These are phyloP conservation scores for Drosophila lacertosa DNA, from an alignment of 1,140 invertebrate genomes.

Conservation along the genomic window DNA sequence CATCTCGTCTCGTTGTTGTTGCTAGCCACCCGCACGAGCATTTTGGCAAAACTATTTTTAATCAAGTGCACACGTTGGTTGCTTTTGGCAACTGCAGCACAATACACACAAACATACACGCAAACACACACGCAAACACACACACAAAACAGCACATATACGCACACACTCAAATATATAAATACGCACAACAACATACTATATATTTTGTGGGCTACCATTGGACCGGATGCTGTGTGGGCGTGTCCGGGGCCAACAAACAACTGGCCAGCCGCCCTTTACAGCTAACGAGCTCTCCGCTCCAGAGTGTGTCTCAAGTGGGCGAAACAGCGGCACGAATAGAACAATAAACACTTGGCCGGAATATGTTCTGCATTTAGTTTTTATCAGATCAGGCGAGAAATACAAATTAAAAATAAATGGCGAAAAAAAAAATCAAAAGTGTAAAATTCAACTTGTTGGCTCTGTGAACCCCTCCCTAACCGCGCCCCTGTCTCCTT, in stretches of 20 bases:
- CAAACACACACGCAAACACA: neutral
- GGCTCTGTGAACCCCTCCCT: conserved; percentile 18
- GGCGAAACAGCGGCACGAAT: conserved; percentile 11
- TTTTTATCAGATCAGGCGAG: conserved; percentile 65
- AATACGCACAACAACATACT: conserved; percentile 2
- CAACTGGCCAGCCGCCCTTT: conserved; percentile 31
- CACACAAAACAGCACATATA: neutral
- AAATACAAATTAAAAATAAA: conserved; percentile 75
- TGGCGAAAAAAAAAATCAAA: conserved; percentile 58
- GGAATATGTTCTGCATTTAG: conserved; percentile 45
- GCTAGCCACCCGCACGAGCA: conserved; percentile 39
- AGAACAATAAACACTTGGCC: conserved; percentile 72
- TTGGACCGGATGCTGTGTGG: conserved; percentile 40
- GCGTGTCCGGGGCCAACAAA: conserved; percentile 17
- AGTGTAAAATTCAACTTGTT: conserved; percentile 74
- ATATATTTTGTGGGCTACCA: neutral
- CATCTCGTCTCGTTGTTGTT: conserved; percentile 35
- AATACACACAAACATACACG: conserved; percentile 10
- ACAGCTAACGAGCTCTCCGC: conserved; percentile 40
- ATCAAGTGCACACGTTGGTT: conserved; percentile 59
- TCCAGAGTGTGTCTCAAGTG: conserved; percentile 40
- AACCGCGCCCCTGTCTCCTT: conserved; percentile 7
- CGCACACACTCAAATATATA: conserved; percentile 1
- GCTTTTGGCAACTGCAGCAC: conserved; percentile 64
- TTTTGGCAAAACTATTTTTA: conserved; percentile 77